Conservation (phyloP, 2,797 vertebrate species). For the Liasis olivaceus region DNA sequence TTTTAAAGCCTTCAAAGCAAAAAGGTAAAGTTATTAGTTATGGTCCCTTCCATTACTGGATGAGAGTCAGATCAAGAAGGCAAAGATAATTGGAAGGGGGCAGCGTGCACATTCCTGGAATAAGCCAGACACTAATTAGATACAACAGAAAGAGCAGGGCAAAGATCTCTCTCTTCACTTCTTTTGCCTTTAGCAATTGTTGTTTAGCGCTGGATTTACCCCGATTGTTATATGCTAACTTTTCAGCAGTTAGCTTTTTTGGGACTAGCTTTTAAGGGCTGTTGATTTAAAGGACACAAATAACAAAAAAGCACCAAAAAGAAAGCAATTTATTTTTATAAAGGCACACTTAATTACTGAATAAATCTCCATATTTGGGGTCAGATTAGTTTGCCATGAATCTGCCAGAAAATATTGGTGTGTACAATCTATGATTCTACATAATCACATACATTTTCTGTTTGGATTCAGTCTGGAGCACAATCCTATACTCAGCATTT, state of each 20-base stretch:
- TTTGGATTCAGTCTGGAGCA: not conserved
- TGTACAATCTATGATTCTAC: conserved; percentile 25
- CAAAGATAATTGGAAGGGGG: conserved; percentile 33
- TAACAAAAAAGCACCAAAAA: conserved; percentile 15
- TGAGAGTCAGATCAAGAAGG: conserved; percentile 12
- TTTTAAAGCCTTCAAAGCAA: conserved; percentile 15
- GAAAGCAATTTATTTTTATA: conserved; percentile 11
- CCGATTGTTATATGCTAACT: not conserved
- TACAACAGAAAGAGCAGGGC: conserved; percentile 31
- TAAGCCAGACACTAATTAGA: conserved; percentile 29
- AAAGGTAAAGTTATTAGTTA: not conserved
- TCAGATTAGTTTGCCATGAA: conserved; percentile 35
- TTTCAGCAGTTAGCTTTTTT: not conserved
- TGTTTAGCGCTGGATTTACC: conserved; percentile 4
- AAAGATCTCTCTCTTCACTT: conserved; percentile 15
- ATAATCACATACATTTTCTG: not conserved
- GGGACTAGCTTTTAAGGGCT: not conserved
- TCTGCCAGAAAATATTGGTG: conserved; percentile 19
- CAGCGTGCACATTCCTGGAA: conserved; percentile 26
- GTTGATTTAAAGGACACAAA: conserved; percentile 23
- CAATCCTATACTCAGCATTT: not conserved
- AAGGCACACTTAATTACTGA: conserved; percentile 20
- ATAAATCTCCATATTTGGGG: conserved; percentile 33
- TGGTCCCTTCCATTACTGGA: not conserved
- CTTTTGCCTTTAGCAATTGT: conserved; percentile 44